Percentiles rank a stretch among this genome's conserved stretches.
Evolutionary conservation across 2,797 vertebrate genomes (phyloP).

Genomic region (Buphagus erythrorhynchus): DNA sequence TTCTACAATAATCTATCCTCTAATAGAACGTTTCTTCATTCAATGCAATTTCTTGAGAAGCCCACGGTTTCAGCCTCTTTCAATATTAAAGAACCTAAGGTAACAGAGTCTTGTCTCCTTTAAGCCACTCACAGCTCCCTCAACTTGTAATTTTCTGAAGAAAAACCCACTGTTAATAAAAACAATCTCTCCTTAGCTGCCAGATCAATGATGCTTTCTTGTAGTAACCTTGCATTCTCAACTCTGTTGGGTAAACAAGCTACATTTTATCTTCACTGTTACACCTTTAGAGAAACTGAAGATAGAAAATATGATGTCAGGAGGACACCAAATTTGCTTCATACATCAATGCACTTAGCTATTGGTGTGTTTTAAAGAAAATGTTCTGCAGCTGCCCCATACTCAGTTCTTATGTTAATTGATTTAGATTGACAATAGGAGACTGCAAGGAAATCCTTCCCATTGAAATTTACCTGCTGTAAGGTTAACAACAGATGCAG

Average conservation of each 20-base stretch:
- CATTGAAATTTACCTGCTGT: slow-evolving; percentile 88
- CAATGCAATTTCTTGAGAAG: not conserved
- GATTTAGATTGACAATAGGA: not conserved
- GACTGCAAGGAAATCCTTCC: not conserved
- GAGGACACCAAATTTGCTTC: not conserved
- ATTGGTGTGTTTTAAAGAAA: not conserved
- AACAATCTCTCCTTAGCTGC: not conserved
- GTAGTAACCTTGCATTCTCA: not conserved
- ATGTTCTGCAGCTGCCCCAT: not conserved
- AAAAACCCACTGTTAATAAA: not conserved
- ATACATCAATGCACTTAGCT: not conserved
- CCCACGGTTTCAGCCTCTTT: not conserved
- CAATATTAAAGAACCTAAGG: not conserved
- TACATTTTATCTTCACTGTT: not conserved
- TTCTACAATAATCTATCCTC: not conserved
- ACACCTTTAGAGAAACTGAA: not conserved
- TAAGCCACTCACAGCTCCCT: not conserved
- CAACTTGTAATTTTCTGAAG: not conserved
- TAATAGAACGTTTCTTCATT: not conserved
- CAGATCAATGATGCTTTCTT: not conserved
- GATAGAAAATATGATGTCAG: not conserved
- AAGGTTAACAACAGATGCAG: slow-evolving; percentile 98
- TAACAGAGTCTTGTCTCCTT: not conserved
- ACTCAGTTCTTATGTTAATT: not conserved
- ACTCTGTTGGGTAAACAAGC: not conserved